Evolutionary conservation across 2,888 invertebrate genomes (phyloP), one percentile per base, ranked within the genome.

Genomic region (Sphaerophoria rueppellii): DNA sequence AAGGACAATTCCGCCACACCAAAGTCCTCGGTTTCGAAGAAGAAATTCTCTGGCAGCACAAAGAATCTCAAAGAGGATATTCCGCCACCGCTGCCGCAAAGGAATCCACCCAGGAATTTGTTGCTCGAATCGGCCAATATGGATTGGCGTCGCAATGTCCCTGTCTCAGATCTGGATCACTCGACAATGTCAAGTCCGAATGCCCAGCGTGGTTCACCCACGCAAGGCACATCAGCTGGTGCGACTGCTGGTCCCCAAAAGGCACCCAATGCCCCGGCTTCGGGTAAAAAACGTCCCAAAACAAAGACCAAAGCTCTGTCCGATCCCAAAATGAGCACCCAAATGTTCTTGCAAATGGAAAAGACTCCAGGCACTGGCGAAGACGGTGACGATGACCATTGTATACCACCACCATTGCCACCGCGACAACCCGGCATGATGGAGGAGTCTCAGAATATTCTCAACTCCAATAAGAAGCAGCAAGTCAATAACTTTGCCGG

Each of bases 321-420:
- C 6, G 92, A 92, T 88, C 92, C 92, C 7, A 92, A 92, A 88
- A 92, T 92, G 91, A 91, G 91, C 24, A 91, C 92, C 6, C 91
- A 92, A 89, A 89, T 92, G 89, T 92, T 92, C 87, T 86, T 92
- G 65, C 91, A 92, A 90, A 91, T 92, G 92, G 92, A 92, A 78
- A 87, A 88, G 58, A 76, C 87, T 60, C 69, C 63, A 34, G 69
- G 75, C 87, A 89, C 89, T 87, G 89, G 89, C 82, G 89, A 90
- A 48, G 87, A 87, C 52, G 80, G 88, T 79, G 93, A 93, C 87
- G 91, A 92, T 85, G 92, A 92, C 83, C 88, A 91, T 87, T 82
- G 76, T 24, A 87, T 90, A 87, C 93, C 93, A 75, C 94, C 94
- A 87, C 94, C 94, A 37, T 90, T 94, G 88, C 94, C 94, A 75